These are phyloP conservation scores for Salpingus planirostris DNA, from an alignment of 2,888 invertebrate species.

Conservation along the genomic window DNA sequence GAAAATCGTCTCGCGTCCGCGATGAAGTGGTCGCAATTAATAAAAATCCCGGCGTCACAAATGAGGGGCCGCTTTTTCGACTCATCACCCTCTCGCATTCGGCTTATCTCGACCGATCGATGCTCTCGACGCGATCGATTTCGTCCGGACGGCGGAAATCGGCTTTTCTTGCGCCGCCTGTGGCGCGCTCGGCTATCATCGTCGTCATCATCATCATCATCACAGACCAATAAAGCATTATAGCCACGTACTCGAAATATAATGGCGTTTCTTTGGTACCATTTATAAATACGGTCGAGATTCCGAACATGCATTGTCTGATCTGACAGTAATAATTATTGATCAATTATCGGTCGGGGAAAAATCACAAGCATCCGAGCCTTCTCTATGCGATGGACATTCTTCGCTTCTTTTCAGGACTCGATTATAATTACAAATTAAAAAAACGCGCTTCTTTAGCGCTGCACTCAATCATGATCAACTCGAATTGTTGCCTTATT, in stretches of 20 bases:
- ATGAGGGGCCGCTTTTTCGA: slow-evolving; percentile 11
- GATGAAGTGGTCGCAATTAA: too few relatives aligned
- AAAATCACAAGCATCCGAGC: slow-evolving; percentile 28
- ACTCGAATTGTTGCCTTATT: slow-evolving; percentile 9
- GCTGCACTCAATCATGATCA: slow-evolving; percentile 11
- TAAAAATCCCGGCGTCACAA: slow-evolving; percentile 9
- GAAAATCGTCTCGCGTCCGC: too few relatives aligned
- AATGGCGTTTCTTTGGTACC: slow-evolving; percentile 20
- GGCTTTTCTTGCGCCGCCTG: too few relatives aligned
- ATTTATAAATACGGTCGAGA: slow-evolving; percentile 27
- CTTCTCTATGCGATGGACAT: slow-evolving; percentile 25
- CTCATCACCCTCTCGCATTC: neutral
- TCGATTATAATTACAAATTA: slow-evolving; percentile 16
- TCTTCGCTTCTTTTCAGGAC: slow-evolving; percentile 20
- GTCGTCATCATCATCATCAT: slow-evolving; percentile 1
- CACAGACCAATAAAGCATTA: slow-evolving; percentile 21
- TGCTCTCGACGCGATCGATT: too few relatives aligned
- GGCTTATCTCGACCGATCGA: neutral
- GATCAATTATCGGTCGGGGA: slow-evolving; percentile 30
- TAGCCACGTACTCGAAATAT: slow-evolving; percentile 24
- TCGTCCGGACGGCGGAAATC: too few relatives aligned
- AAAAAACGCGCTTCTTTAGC: slow-evolving; percentile 10
- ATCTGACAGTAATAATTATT: slow-evolving; percentile 33
- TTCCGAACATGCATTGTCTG: slow-evolving; percentile 29
- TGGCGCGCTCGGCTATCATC: too few relatives aligned